Conservation (phyloP, 1,140 invertebrate genomes). For the Aphis craccivora region DNA sequence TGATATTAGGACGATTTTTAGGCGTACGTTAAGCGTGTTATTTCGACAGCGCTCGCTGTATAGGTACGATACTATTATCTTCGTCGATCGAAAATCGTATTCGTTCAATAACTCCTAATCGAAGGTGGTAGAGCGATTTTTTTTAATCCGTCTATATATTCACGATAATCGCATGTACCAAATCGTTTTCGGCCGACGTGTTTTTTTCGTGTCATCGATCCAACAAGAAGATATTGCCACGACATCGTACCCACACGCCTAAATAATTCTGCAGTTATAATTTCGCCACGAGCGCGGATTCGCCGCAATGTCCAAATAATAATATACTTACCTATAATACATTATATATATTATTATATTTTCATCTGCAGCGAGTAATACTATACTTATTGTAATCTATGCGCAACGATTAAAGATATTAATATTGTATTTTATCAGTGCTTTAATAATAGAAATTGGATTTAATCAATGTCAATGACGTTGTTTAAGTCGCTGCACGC, state of each 20-base stretch:
- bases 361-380: background rate
- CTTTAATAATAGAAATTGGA: background rate
- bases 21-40: background rate
- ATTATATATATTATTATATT: background rate
- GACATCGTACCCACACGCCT: background rate
- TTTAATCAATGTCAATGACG: conserved; percentile 18
- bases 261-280: background rate
- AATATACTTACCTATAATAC: background rate
- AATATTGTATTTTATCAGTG: background rate
- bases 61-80: too few relatives aligned
- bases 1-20: background rate
- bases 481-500: background rate
- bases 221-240: background rate
- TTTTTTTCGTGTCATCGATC: background rate
- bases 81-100: background rate
- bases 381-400: background rate
- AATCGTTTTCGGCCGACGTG: background rate
- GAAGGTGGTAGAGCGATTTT: background rate
- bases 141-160: background rate
- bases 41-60: too few relatives aligned
- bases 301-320: background rate
- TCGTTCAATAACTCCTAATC: too few relatives aligned
- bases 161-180: background rate
- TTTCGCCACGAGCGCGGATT: background rate
- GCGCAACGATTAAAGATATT: background rate